Evolutionary conservation across 2,113 vertebrate species (phyloP).

Genomic region (Oryzias woworae): DNA sequence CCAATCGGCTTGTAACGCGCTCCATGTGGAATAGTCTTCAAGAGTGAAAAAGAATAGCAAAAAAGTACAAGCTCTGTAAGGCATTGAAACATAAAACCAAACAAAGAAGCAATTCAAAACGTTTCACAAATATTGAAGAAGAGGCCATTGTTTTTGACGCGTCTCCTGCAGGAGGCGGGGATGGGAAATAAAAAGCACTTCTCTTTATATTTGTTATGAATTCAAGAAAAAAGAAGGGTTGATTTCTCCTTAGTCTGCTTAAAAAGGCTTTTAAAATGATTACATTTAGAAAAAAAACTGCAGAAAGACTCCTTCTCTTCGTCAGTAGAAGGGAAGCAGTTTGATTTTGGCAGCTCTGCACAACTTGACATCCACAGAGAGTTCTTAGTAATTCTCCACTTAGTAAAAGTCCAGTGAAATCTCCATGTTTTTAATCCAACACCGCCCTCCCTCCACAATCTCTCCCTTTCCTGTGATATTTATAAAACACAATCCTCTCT

Average conservation of each 20-base stretch:
- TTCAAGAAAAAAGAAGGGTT: conserved; percentile 73
- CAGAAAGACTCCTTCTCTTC: conserved; percentile 66
- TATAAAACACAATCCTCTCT: conserved; percentile 78
- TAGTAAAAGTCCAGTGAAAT: conserved; percentile 77
- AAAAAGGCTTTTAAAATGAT: conserved; percentile 84
- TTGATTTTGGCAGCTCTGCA: conserved; percentile 84
- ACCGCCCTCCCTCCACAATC: conserved; percentile 44
- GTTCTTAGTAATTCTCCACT: conserved; percentile 67
- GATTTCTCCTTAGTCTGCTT: conserved; percentile 75
- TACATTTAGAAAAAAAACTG: conserved; percentile 81
- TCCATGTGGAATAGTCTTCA: conserved; percentile 67
- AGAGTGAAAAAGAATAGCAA: conserved; percentile 69
- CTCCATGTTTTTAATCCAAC: conserved; percentile 70
- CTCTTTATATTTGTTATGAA: conserved; percentile 77
- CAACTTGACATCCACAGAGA: conserved; percentile 79
- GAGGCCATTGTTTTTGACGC: conserved; percentile 76
- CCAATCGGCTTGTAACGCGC: conserved; percentile 51
- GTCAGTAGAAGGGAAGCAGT: conserved; percentile 70
- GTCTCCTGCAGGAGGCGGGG: conserved; percentile 68
- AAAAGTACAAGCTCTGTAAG: conserved; percentile 76
- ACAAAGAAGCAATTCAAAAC: conserved; percentile 75
- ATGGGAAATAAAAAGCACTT: conserved; percentile 85
- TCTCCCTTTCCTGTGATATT: conserved; percentile 67
- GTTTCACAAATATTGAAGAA: conserved; percentile 66
- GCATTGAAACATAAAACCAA: conserved; percentile 78